Evolutionary conservation across 2,888 invertebrate genomes (phyloP).

Genomic region (Diadromus collaris): DNA sequence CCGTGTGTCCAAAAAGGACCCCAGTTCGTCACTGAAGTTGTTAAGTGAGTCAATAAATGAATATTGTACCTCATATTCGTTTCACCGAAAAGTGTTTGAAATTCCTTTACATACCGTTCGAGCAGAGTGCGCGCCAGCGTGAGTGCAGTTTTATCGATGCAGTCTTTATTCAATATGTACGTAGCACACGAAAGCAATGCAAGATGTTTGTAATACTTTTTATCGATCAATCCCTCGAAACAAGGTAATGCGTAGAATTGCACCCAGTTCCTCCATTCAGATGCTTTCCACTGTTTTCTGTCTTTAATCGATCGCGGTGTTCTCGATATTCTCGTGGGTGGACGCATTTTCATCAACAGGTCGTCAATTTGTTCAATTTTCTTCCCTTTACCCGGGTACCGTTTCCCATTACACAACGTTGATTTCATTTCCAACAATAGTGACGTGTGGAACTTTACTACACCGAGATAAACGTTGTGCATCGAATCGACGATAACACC

Average conservation of each 20-base stretch:
- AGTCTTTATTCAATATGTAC: constrained; percentile 4
- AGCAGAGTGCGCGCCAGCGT: background rate
- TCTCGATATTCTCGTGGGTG: constrained; percentile 15
- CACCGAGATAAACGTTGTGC: constrained; percentile 49
- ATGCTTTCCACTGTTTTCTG: constrained; percentile 33
- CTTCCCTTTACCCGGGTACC: background rate
- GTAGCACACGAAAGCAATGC: constrained; percentile 8
- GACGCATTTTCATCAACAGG: constrained; percentile 3
- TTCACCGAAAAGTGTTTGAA: constrained; percentile 16
- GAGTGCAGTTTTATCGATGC: background rate
- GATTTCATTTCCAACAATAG: background rate
- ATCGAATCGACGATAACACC: constrained; percentile 38
- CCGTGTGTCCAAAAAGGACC: constrained; percentile 20
- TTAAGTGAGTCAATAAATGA: constrained; percentile 31
- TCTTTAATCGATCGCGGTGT: background rate
- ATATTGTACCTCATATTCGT: constrained; percentile 13
- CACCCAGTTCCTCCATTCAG: constrained; percentile 40
- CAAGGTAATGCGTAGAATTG: constrained; percentile 3
- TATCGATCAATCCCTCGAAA: constrained; percentile 14
- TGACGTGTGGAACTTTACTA: constrained; percentile 29
- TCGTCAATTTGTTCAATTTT: background rate
- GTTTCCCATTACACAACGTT: background rate
- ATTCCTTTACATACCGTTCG: background rate
- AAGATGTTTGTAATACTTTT: background rate
- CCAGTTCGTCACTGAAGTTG: background rate